Base-by-base conservation (phyloP, 2,888 invertebrate genomes). In the Dicranocentrus wangi region DNA sequence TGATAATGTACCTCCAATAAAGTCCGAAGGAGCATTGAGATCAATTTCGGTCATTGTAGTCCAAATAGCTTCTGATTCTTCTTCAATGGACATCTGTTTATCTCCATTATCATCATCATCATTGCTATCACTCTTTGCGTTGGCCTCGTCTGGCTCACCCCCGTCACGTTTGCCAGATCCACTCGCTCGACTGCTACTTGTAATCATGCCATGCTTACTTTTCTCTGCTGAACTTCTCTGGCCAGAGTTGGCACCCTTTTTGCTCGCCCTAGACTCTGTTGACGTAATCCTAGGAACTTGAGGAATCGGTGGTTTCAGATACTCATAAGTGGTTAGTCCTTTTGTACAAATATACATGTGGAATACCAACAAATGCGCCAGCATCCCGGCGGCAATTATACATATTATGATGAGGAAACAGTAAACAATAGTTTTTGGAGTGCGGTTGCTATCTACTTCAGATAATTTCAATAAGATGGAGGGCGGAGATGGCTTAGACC, bases 291-390 rank as follows among this genome's bases (percentile, higher is more conserved):
- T n/a, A 2, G 21, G 58, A 19, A 51, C 27, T 7, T 47, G 27
- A 7, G 73, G 61, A 7, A 58, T 19, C 15, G 65, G 85, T 7
- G 87, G 87, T 39, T 92, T 89, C 72, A 96, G 94, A 89, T 96
- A 96, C 88, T 96, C 96, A 89, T 96, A 97, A 0, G 96, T 97
- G 21, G 96, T 95, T 58, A 96, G 90, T 1, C 95, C 96, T 87
- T 95, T 90, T 86, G 93, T 92, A 1, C 93, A 93, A 88, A 96
- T 95, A 89, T 96, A 96, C 81, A 94, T 92, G 89, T 96, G 96
- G 89, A 96, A 96, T 89, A 94, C 94, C 88, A 94, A 94, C 70
- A 96, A 90, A 89, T 96, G 96, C 83, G 95, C 90, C 77, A 96
- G 91, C 65, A 96, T 91, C 28, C 93, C 93, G 1, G 93, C 93